Evolutionary conservation across 2,888 invertebrate species (phyloP), one percentile per base, ranked within the genome.

Genomic region (Leptinotarsa peninsularis): DNA sequence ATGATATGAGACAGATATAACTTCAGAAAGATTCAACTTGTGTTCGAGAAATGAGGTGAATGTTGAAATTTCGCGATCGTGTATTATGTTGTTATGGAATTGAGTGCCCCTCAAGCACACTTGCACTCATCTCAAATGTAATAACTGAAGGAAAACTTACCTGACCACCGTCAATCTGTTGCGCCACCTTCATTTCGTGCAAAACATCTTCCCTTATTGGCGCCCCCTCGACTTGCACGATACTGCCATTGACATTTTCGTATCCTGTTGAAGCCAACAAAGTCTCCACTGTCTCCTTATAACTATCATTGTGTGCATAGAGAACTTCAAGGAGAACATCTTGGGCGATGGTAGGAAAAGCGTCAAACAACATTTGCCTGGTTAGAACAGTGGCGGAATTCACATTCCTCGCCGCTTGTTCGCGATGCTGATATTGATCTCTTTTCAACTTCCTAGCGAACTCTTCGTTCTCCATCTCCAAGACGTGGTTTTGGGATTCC

Each of bases 261-360:
- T 60, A 17, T 49, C 77, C 76, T 13, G 77, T 78, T 27, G 72
- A 79, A 66, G 88, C 84, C 13, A 91, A 81, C 17, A 92, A 83
- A 1, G 92, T 91, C 85, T 92, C 91, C 3, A 94, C 91, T 0
- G 95, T 94, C 66, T 91, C 89, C 74, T 91, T 88, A 81, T 94
- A 94, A 80, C 92, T 91, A 82, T 93, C 93, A 81, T 91, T 89
- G 82, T 94, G 93, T 0, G 93, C 93, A 78, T 91, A 90, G 49
- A 94, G 91, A 66, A 96, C 88, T 84, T 95, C 94, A 10, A 92
- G 88, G 2, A 96, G 86, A 0, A 91, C 89, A 2, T 91, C 90
- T 15, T 89, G 88, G 63, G 93, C 90, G 50, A 95, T 88, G 1
- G 91, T 90, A 0, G 96, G 95, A 84, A 95, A 96, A 71, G 91